phyloP scores from a whole-genome alignment of 2,888 invertebrate genomes.

The Microctonus aethiopoides region DNA sequence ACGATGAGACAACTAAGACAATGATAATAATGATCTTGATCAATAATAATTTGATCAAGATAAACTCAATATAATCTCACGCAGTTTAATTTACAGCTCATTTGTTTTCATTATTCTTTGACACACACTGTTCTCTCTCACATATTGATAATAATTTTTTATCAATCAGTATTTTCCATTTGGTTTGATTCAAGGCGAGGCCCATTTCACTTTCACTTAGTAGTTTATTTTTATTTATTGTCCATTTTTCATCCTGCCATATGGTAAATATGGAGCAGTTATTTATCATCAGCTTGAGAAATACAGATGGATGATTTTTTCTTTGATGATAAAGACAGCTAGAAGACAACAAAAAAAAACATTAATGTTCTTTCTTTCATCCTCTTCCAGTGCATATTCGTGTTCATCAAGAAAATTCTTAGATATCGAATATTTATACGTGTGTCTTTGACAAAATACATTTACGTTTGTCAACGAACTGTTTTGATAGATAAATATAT shows the following conservation, averaged over 20 bases:
- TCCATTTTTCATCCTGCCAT: background rate
- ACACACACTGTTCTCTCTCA: background rate
- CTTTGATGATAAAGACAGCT: background rate
- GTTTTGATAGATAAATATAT: too few species aligned
- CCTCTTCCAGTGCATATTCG: background rate
- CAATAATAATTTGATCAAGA: background rate
- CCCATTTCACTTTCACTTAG: background rate
- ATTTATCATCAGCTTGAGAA: background rate
- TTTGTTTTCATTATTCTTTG: background rate
- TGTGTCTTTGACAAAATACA: background rate
- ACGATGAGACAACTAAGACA: too few species aligned
- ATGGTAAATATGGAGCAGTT: background rate
- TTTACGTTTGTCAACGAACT: background rate
- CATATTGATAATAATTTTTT: background rate
- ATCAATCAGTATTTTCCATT: background rate
- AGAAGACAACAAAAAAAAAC: background rate
- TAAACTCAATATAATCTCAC: background rate
- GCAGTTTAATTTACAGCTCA: background rate
- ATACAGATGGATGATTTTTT: background rate
- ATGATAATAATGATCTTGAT: too few species aligned
- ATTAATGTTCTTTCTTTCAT: background rate
- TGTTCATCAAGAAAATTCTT: background rate
- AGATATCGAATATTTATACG: background rate
- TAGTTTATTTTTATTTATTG: background rate
- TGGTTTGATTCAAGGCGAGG: slow-evolving; percentile 12